Conservation (phyloP, 1,140 invertebrate genomes). For the Brachionus rubens region DNA sequence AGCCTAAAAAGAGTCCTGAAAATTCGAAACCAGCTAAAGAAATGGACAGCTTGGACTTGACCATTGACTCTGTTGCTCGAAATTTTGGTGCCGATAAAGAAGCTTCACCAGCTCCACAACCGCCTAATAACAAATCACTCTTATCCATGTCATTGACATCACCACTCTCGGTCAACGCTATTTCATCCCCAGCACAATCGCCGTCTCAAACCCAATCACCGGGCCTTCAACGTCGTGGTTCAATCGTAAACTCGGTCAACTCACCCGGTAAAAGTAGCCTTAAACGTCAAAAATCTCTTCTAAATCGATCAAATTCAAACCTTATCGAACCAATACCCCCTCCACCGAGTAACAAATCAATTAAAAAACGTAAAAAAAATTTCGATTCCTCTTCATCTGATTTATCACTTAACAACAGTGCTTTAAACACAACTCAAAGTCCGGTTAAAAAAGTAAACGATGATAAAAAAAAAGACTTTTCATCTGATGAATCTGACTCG, state of each 20-base stretch:
- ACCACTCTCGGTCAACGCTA: background rate
- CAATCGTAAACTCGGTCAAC: too few relatives aligned
- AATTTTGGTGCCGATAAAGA: conserved; percentile 27
- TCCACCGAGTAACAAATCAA: background rate
- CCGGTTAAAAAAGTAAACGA: background rate
- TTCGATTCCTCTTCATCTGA: conserved; percentile 21
- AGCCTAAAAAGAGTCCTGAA: background rate
- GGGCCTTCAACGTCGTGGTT: background rate
- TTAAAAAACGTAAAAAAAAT: conserved; percentile 22
- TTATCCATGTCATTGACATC: conserved; percentile 2
- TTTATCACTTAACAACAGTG: conserved; percentile 7
- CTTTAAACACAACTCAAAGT: background rate
- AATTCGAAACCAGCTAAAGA: conserved; percentile 4
- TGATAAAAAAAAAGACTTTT: background rate
- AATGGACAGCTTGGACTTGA: conserved; percentile 38
- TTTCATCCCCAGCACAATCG: conserved; percentile 3
- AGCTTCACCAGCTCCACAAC: background rate
- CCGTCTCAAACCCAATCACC: background rate
- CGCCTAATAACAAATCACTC: background rate
- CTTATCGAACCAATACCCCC: background rate
- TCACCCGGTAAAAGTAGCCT: background rate
- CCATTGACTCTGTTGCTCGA: conserved; percentile 40
- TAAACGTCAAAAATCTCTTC: conserved; percentile 13
- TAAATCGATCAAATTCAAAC: background rate
- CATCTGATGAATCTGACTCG: background rate